Evolutionary conservation across 2,797 vertebrate genomes (phyloP).

Genomic region (Podargus strigoides): DNA sequence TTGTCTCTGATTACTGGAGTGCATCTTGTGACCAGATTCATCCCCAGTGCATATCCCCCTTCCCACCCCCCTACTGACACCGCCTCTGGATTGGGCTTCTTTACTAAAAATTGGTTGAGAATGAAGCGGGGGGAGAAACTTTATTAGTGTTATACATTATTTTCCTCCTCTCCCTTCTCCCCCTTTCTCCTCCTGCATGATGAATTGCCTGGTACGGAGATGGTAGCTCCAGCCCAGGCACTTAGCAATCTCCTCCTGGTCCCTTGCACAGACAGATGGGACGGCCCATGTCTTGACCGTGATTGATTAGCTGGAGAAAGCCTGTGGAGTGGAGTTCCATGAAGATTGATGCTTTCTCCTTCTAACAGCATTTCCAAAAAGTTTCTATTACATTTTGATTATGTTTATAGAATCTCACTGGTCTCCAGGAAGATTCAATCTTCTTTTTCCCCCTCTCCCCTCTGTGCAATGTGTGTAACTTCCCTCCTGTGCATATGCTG

Average conservation of each 20-base stretch:
- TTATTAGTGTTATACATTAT: constrained; percentile 80
- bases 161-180: constrained; percentile 65
- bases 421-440: constrained; percentile 79
- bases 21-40: constrained; percentile 48
- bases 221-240: constrained; percentile 77
- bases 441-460: constrained; percentile 60
- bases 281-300: constrained; percentile 79
- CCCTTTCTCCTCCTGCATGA: constrained; percentile 67
- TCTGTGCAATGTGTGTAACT: constrained; percentile 53
- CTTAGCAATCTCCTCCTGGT: constrained; percentile 75
- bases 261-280: constrained; percentile 82
- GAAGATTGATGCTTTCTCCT: constrained; percentile 86
- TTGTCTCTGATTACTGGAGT: constrained; percentile 66
- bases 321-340: constrained; percentile 85
- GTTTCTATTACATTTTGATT: constrained; percentile 86
- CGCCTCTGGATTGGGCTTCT: constrained; percentile 67
- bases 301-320: constrained; percentile 86
- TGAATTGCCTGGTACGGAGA: constrained; percentile 80
- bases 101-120: constrained; percentile 76
- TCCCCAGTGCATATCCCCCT: constrained; percentile 25
- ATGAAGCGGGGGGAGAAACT: constrained; percentile 66
- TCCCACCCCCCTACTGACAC: neutral
- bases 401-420: constrained; percentile 83
- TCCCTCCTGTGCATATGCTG: constrained; percentile 33
- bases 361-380: constrained; percentile 87